Evolutionary conservation across 2,888 invertebrate genomes (phyloP), one percentile per base, ranked within the genome.

Genomic region (Nymphalis c-album): DNA sequence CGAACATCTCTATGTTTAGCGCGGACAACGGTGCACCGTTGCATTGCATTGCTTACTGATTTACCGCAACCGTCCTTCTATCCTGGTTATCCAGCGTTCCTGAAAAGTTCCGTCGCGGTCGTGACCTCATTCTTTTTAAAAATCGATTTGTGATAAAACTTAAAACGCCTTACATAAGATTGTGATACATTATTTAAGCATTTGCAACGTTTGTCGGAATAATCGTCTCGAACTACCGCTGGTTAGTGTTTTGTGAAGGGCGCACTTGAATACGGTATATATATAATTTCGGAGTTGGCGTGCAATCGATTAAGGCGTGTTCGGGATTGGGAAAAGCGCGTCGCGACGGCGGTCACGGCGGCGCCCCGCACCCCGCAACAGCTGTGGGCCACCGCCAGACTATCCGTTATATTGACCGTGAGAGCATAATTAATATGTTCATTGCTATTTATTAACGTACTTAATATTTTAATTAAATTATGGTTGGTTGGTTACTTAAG

Each of bases 401-500:
- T 71, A 84, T 86, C 85, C 81, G 76, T 86, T 87, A 87, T 86
- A 86, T 89, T 90, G 85, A 90, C 89, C 88, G 91, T 92, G 91
- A 91, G 91, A 88, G 75, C 79, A 84, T 78, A 78, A 80, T 85
- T 82, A 84, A 81, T 81, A 76, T 76, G 74, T 72, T 75, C 67
- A 68, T 70, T 71, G 65, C 65, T 67, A 72, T 69, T 51, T 68
- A 63, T 63, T 53, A 68, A 60, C 50, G 17, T 62, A 64, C 62
- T 60, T 64, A 18, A 47, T 60, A 60, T 35, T 13, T 20, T 58
- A 40, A 51, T 55, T 26, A 40, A n/a, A 60, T 22, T 66, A 66
- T 66, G 4, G 17, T 46, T 55, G 20, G 46, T 46, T 55, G 20
- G 40, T 26, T 60, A 53, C 26, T 20, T 51, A 47, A 48, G 22